Evolutionary conservation across 2,888 invertebrate genomes (phyloP).

Genomic region (Ennomos quercinarius): DNA sequence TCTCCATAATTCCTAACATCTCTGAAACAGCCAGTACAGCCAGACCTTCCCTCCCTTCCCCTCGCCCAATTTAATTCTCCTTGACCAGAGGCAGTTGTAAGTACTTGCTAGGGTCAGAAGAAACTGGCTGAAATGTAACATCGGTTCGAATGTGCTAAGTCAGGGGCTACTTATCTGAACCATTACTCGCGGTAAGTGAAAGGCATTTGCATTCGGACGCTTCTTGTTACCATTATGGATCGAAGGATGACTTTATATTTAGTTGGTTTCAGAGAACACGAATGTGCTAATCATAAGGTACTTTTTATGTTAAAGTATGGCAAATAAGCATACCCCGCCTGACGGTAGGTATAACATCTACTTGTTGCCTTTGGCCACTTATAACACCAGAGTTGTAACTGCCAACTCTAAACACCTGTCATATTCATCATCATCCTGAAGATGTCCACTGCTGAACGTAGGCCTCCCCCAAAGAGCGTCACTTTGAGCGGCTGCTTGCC

Average conservation of each 20-base stretch:
- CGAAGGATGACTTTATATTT: constrained; percentile 22
- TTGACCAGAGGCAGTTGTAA: background rate
- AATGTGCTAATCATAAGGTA: no score
- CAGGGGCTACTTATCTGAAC: constrained; percentile 72
- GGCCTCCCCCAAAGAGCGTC: no score
- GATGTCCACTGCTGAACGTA: no score
- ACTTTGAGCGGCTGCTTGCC: no score
- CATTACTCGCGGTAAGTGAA: constrained; percentile 72
- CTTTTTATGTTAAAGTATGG: no score
- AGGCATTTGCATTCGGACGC: constrained; percentile 60
- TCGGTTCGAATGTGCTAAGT: constrained; percentile 75
- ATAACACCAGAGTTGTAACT: no score
- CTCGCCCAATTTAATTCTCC: constrained; percentile 2
- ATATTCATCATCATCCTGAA: no score
- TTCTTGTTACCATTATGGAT: constrained; percentile 38
- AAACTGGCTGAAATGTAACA: constrained; percentile 55
- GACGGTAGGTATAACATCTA: no score
- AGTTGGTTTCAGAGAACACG: no score
- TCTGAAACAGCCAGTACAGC: constrained; percentile 18
- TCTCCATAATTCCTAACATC: constrained; percentile 67
- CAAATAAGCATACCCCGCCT: no score
- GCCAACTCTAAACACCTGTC: no score
- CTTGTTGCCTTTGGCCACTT: no score
- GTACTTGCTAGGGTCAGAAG: constrained; percentile 43
- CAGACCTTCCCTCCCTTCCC: constrained; percentile 48